Evolutionary conservation across 2,797 vertebrate genomes (phyloP), one percentile per base, ranked within the genome.

Genomic region (Hippopotamyrus pictus): DNA sequence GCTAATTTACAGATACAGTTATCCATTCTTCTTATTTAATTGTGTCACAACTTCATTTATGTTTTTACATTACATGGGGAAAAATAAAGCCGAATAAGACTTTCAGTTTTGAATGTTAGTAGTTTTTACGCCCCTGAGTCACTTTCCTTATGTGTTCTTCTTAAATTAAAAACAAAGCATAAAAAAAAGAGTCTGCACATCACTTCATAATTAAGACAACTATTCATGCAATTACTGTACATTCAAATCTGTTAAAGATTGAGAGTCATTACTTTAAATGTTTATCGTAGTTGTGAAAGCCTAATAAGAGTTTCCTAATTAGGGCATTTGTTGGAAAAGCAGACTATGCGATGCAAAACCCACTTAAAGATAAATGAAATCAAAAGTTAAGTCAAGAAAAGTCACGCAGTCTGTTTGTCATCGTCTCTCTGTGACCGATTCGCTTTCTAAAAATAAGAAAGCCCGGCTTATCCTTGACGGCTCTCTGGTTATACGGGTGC

Each of bases 401-500:
- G 44, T 46, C 41, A 50, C 22, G 8, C 50, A 33, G 65, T 65
- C 37, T 83, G 17, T 84, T 29, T 84, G 46, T 51, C 82, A 51
- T 85, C 11, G 22, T n/a, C 48, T 51, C 82, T 11, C n/a, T 1
- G 25, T 25, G 44, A 5, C 83, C 46, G 22, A 51, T 51, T 51
- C 22, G 83, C 83, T 25, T 50, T 50, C 83, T 85, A 85, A 85
- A 51, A 53, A 85, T 53, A 85, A 51, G 14, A 50, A 53, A 29
- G 22, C 14, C 22, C 6, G 22, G 4, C 22, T 53, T 48, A 44
- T 86, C n/a, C 4, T 87, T 90, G 90, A 89, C 51, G 89, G 90
- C 73, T 14, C 22, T 86, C 41, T 90, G 89, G 88, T 90, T 91
- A 90, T 46, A 91, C 90, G 89, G 91, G 73, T 88, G 82, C 89